phyloP scores from a whole-genome alignment of 2,797 vertebrate species.

The Acrocephalus scirpaceus region DNA sequence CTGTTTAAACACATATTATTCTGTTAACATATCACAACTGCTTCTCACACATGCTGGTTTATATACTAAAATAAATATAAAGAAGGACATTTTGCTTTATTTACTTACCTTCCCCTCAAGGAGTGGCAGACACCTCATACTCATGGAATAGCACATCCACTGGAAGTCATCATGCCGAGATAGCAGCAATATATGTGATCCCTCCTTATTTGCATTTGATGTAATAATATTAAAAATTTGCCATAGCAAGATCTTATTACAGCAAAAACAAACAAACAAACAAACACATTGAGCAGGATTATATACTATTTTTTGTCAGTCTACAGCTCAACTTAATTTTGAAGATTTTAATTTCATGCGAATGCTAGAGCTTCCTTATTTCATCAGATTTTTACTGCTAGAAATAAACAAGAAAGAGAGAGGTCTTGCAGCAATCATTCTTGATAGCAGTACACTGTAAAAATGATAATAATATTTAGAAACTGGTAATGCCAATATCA shows the following conservation, averaged over 20 bases:
- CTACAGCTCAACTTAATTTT: background rate
- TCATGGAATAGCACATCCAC: background rate
- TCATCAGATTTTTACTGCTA: background rate
- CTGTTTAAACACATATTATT: background rate
- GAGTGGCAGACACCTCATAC: background rate
- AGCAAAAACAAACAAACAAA: background rate
- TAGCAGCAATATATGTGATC: background rate
- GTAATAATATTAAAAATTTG: background rate
- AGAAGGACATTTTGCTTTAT: background rate
- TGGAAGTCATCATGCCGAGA: background rate
- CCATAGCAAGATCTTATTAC: background rate
- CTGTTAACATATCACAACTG: background rate
- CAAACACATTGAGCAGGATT: background rate
- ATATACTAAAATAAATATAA: background rate
- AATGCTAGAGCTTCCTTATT: background rate
- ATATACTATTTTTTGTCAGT: background rate
- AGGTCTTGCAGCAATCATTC: background rate
- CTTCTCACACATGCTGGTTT: background rate
- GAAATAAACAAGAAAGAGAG: background rate
- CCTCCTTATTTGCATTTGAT: background rate
- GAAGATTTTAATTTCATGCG: background rate
- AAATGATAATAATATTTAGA: background rate
- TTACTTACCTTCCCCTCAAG: background rate
- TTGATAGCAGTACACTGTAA: background rate
- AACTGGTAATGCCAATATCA: background rate